Evolutionary conservation across 2,797 vertebrate species (phyloP).

Genomic region (Hephaestus fuliginosus): DNA sequence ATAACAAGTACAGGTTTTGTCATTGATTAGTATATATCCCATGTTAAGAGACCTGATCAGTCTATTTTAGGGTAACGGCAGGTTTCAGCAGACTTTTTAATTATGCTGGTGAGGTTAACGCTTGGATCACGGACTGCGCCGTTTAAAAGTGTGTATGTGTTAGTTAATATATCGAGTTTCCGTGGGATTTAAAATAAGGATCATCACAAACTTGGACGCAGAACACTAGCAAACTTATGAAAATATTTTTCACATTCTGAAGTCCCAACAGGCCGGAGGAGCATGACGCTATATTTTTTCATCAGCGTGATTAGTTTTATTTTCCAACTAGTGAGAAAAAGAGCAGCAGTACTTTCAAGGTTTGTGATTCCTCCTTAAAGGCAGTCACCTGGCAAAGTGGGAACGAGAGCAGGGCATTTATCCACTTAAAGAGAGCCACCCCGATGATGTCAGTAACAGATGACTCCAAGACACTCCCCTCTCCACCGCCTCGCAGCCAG

Average conservation of each 20-base stretch:
- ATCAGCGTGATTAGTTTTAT: constrained; percentile 78
- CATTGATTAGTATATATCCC: not conserved
- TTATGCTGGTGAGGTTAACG: not conserved
- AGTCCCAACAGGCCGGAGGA: constrained; percentile 56
- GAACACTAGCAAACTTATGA: constrained; percentile 56
- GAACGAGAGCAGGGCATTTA: constrained; percentile 83
- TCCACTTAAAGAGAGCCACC: constrained; percentile 82
- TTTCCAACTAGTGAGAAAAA: constrained; percentile 68
- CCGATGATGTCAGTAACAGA: constrained; percentile 82
- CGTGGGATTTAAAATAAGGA: constrained; percentile 23
- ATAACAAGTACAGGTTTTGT: constrained; percentile 2
- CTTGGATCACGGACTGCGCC: constrained; percentile 1
- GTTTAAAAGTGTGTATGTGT: constrained; percentile 15
- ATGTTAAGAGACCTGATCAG: not conserved
- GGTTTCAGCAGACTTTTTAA: constrained; percentile 10
- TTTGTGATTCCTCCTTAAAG: constrained; percentile 84
- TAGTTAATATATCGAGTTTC: constrained; percentile 24
- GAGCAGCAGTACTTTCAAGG: constrained; percentile 76
- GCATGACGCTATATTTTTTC: constrained; percentile 70
- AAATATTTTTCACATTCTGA: constrained; percentile 60
- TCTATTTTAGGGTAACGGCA: not conserved
- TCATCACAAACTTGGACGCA: constrained; percentile 45
- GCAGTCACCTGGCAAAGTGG: constrained; percentile 87
- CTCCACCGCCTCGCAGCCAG: constrained; percentile 68
- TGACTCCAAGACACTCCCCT: constrained; percentile 79